phyloP scores from a whole-genome alignment of 2,113 vertebrate species.

The Orcinus orca region DNA sequence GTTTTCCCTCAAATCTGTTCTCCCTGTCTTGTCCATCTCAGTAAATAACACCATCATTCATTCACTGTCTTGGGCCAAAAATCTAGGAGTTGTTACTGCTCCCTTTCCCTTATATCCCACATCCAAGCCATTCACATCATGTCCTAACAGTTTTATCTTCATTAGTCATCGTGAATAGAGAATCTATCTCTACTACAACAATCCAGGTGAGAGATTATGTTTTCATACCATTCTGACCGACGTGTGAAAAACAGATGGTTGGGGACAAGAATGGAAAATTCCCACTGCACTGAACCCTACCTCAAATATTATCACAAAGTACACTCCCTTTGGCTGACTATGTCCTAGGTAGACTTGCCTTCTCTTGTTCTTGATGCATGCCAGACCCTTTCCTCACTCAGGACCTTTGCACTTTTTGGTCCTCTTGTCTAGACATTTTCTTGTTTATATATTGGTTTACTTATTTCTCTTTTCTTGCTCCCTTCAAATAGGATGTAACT shows the following conservation, averaged over 20 bases:
- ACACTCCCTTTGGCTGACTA: background rate
- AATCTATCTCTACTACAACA: background rate
- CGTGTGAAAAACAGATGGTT: background rate
- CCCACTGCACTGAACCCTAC: background rate
- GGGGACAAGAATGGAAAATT: background rate
- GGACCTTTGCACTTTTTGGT: background rate
- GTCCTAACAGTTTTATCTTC: background rate
- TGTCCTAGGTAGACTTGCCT: background rate
- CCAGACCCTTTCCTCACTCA: background rate
- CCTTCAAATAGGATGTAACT: background rate
- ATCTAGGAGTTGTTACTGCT: background rate
- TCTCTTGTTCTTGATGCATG: background rate
- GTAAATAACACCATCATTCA: background rate
- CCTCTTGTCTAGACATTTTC: constrained; percentile 29
- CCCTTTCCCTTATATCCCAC: background rate
- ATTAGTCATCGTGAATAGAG: background rate
- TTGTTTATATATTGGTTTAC: background rate
- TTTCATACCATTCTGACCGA: background rate
- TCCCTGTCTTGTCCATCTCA: background rate
- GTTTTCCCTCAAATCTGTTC: background rate
- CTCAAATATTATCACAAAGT: background rate
- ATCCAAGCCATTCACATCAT: background rate
- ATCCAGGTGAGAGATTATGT: background rate
- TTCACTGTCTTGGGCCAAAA: background rate
- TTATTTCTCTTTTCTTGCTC: background rate